phyloP scores from a whole-genome alignment of 1,140 invertebrate genomes.

The Oryctes rhinoceros region DNA sequence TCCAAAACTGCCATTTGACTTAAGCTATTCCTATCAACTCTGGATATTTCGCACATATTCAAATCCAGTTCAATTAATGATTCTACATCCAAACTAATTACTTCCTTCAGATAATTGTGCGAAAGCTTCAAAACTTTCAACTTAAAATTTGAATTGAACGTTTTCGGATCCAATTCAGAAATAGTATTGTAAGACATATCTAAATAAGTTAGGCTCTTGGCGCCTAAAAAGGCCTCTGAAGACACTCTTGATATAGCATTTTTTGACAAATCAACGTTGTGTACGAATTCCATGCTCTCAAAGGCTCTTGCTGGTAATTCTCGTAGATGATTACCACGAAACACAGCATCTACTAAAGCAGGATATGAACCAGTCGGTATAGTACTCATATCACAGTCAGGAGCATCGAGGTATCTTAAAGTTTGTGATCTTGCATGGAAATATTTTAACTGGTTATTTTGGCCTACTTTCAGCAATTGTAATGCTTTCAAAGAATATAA shows the following conservation, averaged over 20 bases:
- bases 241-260: conserved; percentile 69
- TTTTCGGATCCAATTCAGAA: conserved; percentile 63
- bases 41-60: conserved; percentile 69
- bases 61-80: conserved; percentile 66
- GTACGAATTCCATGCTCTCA: conserved; percentile 67
- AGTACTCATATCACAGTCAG: conserved; percentile 70
- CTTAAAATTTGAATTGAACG: conserved; percentile 65
- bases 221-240: conserved; percentile 65
- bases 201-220: conserved; percentile 66
- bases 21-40: conserved; percentile 64
- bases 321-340: conserved; percentile 70
- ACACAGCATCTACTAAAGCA: conserved; percentile 64
- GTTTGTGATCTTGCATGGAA: conserved; percentile 63
- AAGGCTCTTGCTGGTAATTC: conserved; percentile 67
- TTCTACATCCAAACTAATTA: conserved; percentile 66
- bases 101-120: conserved; percentile 70
- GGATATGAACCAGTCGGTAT: conserved; percentile 70
- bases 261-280: conserved; percentile 70
- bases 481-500: conserved; percentile 63
- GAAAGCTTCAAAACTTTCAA: conserved; percentile 68
- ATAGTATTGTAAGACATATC: conserved; percentile 76
- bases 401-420: conserved; percentile 68
- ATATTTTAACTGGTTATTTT: conserved; percentile 65
- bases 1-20: conserved; percentile 64
- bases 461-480: conserved; percentile 63